Evolutionary conservation across 2,113 vertebrate species (phyloP), one percentile per base, ranked within the genome.

Genomic region (Galemys pyrenaicus): DNA sequence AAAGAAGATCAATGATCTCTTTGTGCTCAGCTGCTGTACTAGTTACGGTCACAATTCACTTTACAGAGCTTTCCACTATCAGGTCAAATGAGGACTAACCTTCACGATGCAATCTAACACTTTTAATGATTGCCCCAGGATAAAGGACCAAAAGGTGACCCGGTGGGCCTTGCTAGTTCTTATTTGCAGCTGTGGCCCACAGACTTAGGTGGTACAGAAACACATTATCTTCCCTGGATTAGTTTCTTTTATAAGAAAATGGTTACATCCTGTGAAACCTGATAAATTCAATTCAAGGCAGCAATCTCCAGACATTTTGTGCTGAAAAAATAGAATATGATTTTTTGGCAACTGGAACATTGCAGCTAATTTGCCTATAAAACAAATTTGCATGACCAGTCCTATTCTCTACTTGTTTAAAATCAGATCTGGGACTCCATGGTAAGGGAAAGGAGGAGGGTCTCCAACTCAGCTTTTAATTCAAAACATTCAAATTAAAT

Each of bases 1-100:
- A 79, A 91, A 93, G 65, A 89, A 89, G 60, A 93, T 92, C 89
- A 86, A 94, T 92, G 87, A 79, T 79, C 46, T 93, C 78, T 96
- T 87, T 89, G 62, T 92, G 80, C 11, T 19, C 58, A 93, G 85
- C 46, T 84, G 77, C 68, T 77, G 12, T 68, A 94, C 85, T 30
- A 89, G 54, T 82, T 93, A 86, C 75, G 89, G 49, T 91, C 80
- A 89, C 77, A 90, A 44, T 94, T 91, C 58, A 91, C 73, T 91
- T 86, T 86, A 74, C 65, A 94, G 64, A 81, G 80, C 32, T 82
- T 94, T 96, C 75, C 65, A 96, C 70, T 89, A 93, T 94, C 51
- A 94, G 39, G 71, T 91, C 67, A 96, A 95, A 93, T 92, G 90
- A 92, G 44, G 85, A 90, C 15, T 86, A 92, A 81, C 46, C 13